Evolutionary conservation across 2,888 invertebrate genomes (phyloP).

Genomic region (Papilio protenor): DNA sequence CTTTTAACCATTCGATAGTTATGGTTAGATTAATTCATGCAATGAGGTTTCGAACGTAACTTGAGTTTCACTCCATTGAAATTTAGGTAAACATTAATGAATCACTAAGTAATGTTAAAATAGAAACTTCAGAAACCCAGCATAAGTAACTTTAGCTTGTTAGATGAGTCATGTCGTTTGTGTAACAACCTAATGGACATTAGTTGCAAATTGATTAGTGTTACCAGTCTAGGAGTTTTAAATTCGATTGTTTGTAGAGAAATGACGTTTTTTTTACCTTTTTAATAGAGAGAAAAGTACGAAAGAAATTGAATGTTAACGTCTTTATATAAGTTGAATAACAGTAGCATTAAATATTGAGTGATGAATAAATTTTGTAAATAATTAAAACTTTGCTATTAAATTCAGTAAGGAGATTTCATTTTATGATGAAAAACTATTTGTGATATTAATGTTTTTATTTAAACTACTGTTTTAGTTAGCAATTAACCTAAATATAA

Average conservation of each 20-base stretch:
- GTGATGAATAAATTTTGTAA: neutral
- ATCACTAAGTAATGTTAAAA: too few relatives aligned
- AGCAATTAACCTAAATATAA: neutral
- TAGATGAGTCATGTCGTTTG: neutral
- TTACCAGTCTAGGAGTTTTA: neutral
- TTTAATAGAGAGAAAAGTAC: too few relatives aligned
- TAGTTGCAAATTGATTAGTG: neutral
- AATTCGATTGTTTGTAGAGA: neutral
- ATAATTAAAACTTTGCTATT: neutral
- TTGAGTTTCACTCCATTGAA: too few relatives aligned
- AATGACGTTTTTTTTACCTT: too few relatives aligned
- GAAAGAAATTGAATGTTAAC: neutral
- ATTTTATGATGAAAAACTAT: neutral
- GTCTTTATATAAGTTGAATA: neutral
- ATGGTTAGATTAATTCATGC: too few relatives aligned
- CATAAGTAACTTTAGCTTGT: slow-evolving; percentile 5
- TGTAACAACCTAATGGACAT: neutral
- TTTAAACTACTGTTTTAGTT: neutral
- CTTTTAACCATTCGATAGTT: too few relatives aligned
- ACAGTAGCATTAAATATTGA: neutral
- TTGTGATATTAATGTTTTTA: neutral
- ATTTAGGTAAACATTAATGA: too few relatives aligned
- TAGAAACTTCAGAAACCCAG: too few relatives aligned
- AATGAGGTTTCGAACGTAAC: too few relatives aligned
- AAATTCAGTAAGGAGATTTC: neutral